Conservation (phyloP, 2,888 invertebrate genomes). For the Agelastica alni region DNA sequence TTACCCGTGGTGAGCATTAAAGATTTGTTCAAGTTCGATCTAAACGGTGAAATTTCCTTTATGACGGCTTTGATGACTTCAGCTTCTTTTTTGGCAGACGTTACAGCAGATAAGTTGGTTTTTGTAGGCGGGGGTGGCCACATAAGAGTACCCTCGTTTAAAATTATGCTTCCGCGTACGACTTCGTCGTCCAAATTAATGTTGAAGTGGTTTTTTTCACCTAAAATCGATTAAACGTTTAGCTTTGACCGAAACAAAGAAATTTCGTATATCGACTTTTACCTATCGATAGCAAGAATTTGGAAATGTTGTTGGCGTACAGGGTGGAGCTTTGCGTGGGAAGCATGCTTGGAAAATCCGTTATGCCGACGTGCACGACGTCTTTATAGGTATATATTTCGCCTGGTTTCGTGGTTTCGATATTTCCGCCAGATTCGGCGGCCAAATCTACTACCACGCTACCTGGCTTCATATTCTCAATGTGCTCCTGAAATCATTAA, state of each 20-base stretch:
- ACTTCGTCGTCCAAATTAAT: conserved; percentile 86
- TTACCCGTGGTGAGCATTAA: conserved; percentile 71
- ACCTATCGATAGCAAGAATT: conserved; percentile 82
- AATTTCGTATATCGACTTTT: conserved; percentile 39
- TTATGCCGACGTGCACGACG: conserved; percentile 82
- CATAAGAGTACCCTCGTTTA: conserved; percentile 73
- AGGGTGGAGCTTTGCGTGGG: conserved; percentile 85
- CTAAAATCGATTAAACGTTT: conserved; percentile 54
- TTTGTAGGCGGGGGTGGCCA: conserved; percentile 80
- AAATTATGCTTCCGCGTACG: conserved; percentile 78
- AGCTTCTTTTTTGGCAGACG: conserved; percentile 53
- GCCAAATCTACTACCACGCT: conserved; percentile 89
- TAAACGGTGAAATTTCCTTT: conserved; percentile 64
- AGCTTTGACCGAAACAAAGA: no score
- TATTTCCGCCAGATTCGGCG: conserved; percentile 86
- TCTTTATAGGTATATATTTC: conserved; percentile 75
- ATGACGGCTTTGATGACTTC: conserved; percentile 40
- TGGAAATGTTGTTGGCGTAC: conserved; percentile 90
- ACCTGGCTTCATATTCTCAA: conserved; percentile 82
- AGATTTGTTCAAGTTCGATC: conserved; percentile 69
- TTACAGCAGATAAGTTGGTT: conserved; percentile 56
- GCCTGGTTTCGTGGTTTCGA: conserved; percentile 80
- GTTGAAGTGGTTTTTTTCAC: conserved; percentile 76
- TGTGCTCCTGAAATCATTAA: conserved; percentile 68
- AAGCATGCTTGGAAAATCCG: conserved; percentile 82